Conservation (phyloP, 1,140 invertebrate genomes). For the Procambarus clarkii region DNA sequence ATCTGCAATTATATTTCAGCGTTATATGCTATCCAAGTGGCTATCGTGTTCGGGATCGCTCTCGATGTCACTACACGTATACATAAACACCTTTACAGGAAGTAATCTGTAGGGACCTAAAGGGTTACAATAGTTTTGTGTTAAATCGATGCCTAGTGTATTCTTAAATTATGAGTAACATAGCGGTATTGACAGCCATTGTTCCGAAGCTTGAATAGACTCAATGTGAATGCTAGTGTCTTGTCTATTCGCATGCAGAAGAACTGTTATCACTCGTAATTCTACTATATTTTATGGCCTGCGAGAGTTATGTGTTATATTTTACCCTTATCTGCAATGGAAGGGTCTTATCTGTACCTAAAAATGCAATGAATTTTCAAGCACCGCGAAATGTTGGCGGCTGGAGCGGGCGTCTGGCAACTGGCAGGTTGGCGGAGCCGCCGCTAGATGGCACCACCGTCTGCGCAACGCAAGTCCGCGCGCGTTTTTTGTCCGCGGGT, state of each 20-base stretch:
- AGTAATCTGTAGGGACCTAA: no score
- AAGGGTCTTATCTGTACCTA: constrained; percentile 51
- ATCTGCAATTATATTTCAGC: no score
- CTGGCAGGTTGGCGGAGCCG: constrained; percentile 9
- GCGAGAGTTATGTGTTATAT: constrained; percentile 55
- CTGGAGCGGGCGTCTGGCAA: constrained; percentile 28
- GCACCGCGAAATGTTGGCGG: constrained; percentile 47
- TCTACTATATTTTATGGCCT: constrained; percentile 42
- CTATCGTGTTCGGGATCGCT: no score
- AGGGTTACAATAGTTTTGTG: neutral
- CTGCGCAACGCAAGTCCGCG: constrained; percentile 66
- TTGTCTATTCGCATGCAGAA: constrained; percentile 5
- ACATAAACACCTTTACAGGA: no score
- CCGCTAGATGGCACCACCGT: constrained; percentile 58
- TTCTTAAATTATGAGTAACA: constrained; percentile 55
- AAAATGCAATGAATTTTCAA: constrained; percentile 59
- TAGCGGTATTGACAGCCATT: constrained; percentile 47
- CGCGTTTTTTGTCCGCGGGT: constrained; percentile 63
- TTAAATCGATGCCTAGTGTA: constrained; percentile 45
- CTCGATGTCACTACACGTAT: no score
- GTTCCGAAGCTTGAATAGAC: neutral
- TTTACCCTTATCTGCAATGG: constrained; percentile 55
- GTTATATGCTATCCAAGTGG: no score
- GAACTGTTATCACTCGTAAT: constrained; percentile 48
- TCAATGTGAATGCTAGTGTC: neutral